Evolutionary conservation across 1,140 invertebrate genomes (phyloP).

Genomic region (Mercenaria mercenaria): DNA sequence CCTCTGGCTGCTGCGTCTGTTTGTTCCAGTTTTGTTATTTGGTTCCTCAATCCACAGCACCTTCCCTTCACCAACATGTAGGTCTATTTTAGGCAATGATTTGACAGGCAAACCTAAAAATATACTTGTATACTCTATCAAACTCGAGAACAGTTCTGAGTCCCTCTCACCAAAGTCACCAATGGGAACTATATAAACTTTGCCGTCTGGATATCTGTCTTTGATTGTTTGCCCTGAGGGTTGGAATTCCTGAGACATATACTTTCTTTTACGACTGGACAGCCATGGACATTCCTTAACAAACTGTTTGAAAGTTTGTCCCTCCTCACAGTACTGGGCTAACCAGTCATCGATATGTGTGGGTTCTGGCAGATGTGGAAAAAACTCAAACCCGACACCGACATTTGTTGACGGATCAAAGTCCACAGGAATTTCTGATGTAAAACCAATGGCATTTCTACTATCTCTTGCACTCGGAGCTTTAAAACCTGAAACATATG

Average conservation of each 20-base stretch:
- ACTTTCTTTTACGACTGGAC: conserved; percentile 73
- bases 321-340: conserved; percentile 81
- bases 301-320: conserved; percentile 79
- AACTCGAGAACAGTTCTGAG: conserved; percentile 66
- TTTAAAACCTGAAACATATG: conserved; percentile 74
- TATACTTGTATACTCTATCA: conserved; percentile 76
- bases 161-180: conserved; percentile 73
- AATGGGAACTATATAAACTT: conserved; percentile 79
- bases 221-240: conserved; percentile 72
- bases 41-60: conserved; percentile 72
- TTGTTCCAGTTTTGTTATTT: not conserved
- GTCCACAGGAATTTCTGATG: conserved; percentile 51
- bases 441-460: conserved; percentile 69
- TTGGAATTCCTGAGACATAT: conserved; percentile 74
- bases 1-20: conserved; percentile 53
- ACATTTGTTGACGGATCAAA: conserved; percentile 12
- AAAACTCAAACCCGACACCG: conserved; percentile 66
- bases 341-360: conserved; percentile 81
- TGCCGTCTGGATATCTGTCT: conserved; percentile 80
- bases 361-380: conserved; percentile 75
- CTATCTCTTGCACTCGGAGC: conserved; percentile 56
- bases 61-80: conserved; percentile 67
- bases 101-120: conserved; percentile 80
- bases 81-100: conserved; percentile 71
- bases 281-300: conserved; percentile 78